Conservation (phyloP, 2,797 vertebrate species). For the Gymnothorax javanicus region DNA sequence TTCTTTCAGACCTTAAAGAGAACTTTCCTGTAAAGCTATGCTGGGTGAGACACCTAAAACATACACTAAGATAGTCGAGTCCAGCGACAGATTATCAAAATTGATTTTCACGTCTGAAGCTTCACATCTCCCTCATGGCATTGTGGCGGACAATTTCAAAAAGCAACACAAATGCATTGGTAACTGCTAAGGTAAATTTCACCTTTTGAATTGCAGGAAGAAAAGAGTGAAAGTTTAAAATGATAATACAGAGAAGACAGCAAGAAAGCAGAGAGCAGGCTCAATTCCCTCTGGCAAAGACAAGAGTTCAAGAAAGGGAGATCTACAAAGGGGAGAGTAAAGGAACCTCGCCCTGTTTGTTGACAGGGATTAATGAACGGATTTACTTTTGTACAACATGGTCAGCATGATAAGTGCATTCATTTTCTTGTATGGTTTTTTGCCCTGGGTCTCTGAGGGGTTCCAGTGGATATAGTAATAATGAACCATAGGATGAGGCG, state of each 20-base stretch:
- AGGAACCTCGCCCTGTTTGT: slow-evolving; percentile 35
- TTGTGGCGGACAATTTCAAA: background rate
- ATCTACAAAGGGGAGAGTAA: slow-evolving; percentile 31
- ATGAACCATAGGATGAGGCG: background rate
- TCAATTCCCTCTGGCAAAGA: background rate
- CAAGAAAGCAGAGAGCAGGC: background rate
- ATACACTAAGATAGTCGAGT: background rate
- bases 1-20: background rate
- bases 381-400: slow-evolving; percentile 32
- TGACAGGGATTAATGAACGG: slow-evolving; percentile 40
- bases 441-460: slow-evolving; percentile 17
- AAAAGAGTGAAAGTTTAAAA: slow-evolving; percentile 21
- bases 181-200: slow-evolving; percentile 1
- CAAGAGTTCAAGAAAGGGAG: slow-evolving; percentile 28
- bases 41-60: slow-evolving; percentile 1
- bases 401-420: slow-evolving; percentile 35
- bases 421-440: slow-evolving; percentile 12
- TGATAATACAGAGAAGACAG: background rate
- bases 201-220: background rate
- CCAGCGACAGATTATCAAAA: slow-evolving; percentile 22
- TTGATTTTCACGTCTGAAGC: slow-evolving; percentile 21
- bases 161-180: background rate
- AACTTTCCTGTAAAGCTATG: background rate
- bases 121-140: background rate
- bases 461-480: slow-evolving; percentile 25